Percentiles rank a stretch among this genome's conserved stretches.
These are phyloP conservation scores for Fringilla coelebs DNA, from an alignment of 2,797 vertebrate genomes.

Conservation along the genomic window DNA sequence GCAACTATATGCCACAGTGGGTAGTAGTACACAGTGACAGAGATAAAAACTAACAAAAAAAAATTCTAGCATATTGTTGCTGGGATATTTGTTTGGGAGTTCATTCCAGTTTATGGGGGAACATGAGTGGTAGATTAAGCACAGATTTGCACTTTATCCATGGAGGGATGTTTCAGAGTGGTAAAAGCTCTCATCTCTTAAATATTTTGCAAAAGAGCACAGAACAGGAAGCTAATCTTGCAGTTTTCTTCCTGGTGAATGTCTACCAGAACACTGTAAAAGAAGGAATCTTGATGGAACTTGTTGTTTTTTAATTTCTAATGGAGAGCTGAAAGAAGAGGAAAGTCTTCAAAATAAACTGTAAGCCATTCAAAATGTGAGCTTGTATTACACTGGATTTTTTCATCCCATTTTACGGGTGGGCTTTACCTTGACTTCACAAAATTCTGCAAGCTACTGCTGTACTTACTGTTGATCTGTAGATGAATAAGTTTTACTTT, in stretches of 20 bases:
- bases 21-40: neutral
- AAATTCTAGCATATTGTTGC: neutral
- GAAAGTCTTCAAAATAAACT: neutral
- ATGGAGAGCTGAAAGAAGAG: neutral
- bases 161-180: neutral
- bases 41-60: neutral
- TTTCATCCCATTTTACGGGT: neutral
- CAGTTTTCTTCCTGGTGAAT: neutral
- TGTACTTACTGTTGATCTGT: neutral
- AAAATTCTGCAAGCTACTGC: neutral
- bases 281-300: neutral
- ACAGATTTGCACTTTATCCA: neutral
- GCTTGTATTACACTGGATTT: neutral
- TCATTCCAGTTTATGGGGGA: neutral
- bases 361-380: neutral
- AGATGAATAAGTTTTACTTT: neutral
- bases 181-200: neutral
- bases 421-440: neutral
- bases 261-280: neutral
- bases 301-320: neutral
- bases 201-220: neutral
- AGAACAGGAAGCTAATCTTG: neutral
- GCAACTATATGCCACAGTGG: neutral
- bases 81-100: neutral
- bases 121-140: neutral